A percentile compares a stretch with the other conserved stretches of the same genome.
Conservation (phyloP, 2,888 invertebrate species). For the Plagiodera versicolora region DNA sequence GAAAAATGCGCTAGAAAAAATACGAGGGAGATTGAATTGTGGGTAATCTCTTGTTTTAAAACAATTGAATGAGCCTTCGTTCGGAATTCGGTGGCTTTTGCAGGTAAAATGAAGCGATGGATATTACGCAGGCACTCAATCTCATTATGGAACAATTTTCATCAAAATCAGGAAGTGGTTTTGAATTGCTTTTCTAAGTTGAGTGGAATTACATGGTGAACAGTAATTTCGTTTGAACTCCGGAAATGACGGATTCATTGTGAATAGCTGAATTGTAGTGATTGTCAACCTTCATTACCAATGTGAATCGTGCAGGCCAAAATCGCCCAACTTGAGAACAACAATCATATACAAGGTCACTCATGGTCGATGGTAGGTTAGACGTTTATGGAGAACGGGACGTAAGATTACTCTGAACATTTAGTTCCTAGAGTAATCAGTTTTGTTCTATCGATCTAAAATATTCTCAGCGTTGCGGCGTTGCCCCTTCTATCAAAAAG, state of each 20-base stretch:
- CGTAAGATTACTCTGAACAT: too few relatives aligned
- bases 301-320: neutral
- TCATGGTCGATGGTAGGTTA: too few relatives aligned
- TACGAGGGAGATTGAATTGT: slow-evolving; percentile 47
- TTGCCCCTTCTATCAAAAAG: too few relatives aligned
- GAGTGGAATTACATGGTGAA: neutral
- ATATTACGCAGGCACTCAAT: neutral
- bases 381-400: too few relatives aligned
- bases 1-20: slow-evolving; percentile 43
- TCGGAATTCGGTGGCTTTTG: slow-evolving; percentile 17
- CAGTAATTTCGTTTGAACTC: neutral
- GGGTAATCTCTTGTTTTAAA: slow-evolving; percentile 47
- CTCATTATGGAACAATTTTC: neutral
- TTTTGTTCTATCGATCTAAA: too few relatives aligned
- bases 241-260: neutral
- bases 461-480: too few relatives aligned
- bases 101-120: neutral
- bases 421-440: too few relatives aligned
- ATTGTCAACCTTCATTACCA: neutral
- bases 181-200: neutral
- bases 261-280: neutral
- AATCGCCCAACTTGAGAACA: too few relatives aligned
- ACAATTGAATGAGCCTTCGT: slow-evolving; percentile 49
- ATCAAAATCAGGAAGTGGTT: neutral
- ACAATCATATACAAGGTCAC: too few relatives aligned